These are phyloP conservation scores for Drosophila lowei DNA, from an alignment of 1,140 invertebrate genomes.

Conservation along the genomic window DNA sequence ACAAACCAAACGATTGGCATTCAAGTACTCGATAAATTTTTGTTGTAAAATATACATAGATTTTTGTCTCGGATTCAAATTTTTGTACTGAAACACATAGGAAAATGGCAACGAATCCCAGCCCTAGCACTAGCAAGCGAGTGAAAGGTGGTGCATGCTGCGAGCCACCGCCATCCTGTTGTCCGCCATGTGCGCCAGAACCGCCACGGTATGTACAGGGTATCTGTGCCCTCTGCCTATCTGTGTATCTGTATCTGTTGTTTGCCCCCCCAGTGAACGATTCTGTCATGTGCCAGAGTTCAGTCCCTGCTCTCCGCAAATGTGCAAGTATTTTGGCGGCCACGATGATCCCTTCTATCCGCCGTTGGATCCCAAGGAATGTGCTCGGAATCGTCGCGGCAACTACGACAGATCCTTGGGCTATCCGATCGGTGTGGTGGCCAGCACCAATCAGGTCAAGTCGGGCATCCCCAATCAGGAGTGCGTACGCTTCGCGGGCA, in stretches of 20 bases:
- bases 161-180: not conserved
- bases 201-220: conserved; percentile 1
- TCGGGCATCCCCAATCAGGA: conserved; percentile 36
- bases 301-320: conserved; percentile 53
- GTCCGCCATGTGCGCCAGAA: not conserved
- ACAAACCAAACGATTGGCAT: too few species aligned
- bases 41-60: too few species aligned
- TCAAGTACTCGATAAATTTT: too few species aligned
- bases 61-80: too few species aligned
- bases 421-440: conserved; percentile 46
- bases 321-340: conserved; percentile 48
- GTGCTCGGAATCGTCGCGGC: conserved; percentile 19
- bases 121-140: not conserved
- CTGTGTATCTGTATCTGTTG: not conserved
- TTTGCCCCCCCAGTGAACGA: not conserved
- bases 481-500: conserved; percentile 41
- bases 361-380: conserved; percentile 54
- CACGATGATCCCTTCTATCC: conserved; percentile 57
- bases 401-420: conserved; percentile 54
- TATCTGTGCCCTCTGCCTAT: conserved; percentile 2
- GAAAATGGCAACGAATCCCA: too few species aligned
- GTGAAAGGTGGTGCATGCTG: conserved; percentile 16
- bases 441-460: conserved; percentile 1
- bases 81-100: too few species aligned
- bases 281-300: conserved; percentile 15